Evolutionary conservation across 1,140 invertebrate species (phyloP).

Genomic region (Melipona quadrifasciata): DNA sequence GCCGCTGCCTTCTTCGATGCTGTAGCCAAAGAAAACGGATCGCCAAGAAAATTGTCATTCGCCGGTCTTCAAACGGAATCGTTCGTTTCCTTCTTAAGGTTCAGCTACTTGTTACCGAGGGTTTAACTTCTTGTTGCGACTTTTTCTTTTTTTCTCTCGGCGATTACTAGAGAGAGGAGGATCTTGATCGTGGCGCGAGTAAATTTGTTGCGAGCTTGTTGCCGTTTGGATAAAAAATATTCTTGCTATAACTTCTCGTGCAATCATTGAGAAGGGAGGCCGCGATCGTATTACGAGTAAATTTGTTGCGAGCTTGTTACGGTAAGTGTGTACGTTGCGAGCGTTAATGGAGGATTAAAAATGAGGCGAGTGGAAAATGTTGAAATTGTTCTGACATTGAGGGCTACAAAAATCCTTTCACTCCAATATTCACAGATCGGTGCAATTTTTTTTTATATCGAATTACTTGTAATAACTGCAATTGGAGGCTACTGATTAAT

Average conservation of each 20-base stretch:
- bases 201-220: background rate
- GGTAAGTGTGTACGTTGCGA: background rate
- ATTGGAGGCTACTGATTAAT: too few species aligned
- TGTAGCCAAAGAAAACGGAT: background rate
- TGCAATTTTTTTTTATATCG: too few species aligned
- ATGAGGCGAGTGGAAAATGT: background rate
- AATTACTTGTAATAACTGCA: too few species aligned
- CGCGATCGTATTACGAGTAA: too few species aligned
- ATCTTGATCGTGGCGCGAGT: background rate
- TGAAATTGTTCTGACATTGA: background rate
- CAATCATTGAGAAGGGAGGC: background rate
- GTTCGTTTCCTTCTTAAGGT: slow-evolving; percentile 2
- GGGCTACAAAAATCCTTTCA: background rate
- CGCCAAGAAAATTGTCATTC: slow-evolving; percentile 9
- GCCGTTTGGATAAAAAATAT: background rate
- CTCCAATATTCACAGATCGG: background rate
- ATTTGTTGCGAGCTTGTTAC: background rate
- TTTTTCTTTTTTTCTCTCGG: too few species aligned
- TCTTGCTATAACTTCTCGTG: background rate
- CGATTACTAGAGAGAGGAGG: background rate
- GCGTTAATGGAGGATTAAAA: background rate
- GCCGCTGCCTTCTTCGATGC: background rate
- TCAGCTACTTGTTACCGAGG: background rate
- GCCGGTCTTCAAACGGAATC: background rate
- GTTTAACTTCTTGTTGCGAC: background rate